A percentile compares a stretch with the other conserved stretches of the same genome.
phyloP scores from a whole-genome alignment of 2,888 invertebrate genomes.

The Lithophane socia region DNA sequence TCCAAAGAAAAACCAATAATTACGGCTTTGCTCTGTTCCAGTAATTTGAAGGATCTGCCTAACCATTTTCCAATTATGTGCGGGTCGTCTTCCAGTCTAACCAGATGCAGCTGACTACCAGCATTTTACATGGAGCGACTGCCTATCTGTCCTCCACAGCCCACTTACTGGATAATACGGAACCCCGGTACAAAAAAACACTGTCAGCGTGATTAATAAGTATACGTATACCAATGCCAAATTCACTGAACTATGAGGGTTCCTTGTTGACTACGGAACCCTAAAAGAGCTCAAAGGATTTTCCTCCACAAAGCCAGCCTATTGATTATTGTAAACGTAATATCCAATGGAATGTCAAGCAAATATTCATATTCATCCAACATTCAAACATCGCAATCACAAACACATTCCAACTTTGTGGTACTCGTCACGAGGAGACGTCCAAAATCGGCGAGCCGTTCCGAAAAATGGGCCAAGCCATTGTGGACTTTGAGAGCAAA shows the following conservation, averaged over 20 bases:
- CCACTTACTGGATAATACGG: not conserved
- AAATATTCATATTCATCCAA: conserved; percentile 38
- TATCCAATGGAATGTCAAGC: conserved; percentile 31
- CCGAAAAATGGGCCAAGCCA: conserved; percentile 46
- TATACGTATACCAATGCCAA: too few species aligned
- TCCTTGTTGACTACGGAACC: too few species aligned
- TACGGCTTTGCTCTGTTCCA: not conserved
- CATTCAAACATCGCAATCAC: conserved; percentile 37
- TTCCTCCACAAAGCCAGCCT: conserved; percentile 4
- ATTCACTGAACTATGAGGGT: too few species aligned
- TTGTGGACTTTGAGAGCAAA: conserved; percentile 57
- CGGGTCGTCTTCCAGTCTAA: not conserved
- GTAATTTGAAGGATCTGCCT: not conserved
- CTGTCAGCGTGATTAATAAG: too few species aligned
- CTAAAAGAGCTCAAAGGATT: too few species aligned
- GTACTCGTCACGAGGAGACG: conserved; percentile 2
- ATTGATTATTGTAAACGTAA: conserved; percentile 26
- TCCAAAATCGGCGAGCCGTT: conserved; percentile 26
- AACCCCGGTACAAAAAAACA: too few species aligned
- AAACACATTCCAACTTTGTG: conserved; percentile 47
- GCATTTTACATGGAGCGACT: not conserved
- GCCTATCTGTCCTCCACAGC: not conserved
- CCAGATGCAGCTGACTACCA: not conserved
- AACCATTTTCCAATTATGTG: not conserved
- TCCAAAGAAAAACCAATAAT: not conserved